These are phyloP conservation scores for Drosophila aff. DNA, from an alignment of 1,140 invertebrate genomes.

Conservation along the genomic window DNA sequence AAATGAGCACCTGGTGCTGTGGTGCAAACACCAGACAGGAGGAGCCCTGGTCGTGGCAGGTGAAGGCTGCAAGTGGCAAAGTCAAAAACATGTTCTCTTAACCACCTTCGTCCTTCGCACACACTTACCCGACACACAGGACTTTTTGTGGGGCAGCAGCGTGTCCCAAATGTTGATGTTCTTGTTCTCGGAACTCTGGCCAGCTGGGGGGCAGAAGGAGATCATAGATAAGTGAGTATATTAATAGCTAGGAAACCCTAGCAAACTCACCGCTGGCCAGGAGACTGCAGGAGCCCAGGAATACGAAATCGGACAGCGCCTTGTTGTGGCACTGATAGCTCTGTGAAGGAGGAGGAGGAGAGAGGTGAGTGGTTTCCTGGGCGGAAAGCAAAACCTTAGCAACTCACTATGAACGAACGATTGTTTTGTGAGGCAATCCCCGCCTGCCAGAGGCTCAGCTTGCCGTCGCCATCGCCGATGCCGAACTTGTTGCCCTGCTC, in stretches of 20 bases:
- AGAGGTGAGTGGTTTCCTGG: no score
- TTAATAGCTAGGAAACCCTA: no score
- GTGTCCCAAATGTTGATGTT: conserved; percentile 99
- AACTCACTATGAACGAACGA: conserved; percentile 97
- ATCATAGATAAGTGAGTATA: neutral
- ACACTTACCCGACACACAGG: conserved; percentile 91
- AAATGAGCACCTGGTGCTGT: conserved; percentile 95
- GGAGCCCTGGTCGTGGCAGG: conserved; percentile 96
- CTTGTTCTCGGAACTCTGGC: conserved; percentile 97
- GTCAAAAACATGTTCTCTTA: neutral
- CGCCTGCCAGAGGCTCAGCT: conserved; percentile 97
- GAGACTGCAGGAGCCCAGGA: conserved; percentile 98
- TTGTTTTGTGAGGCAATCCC: conserved; percentile 92
- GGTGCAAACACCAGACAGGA: conserved; percentile 96
- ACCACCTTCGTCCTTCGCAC: no score
- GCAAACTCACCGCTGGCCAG: conserved; percentile 92
- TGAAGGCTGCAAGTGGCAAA: conserved; percentile 88
- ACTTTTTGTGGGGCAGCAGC: conserved; percentile 96
- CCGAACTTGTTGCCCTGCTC: conserved; percentile 99
- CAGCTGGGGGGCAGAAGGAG: conserved; percentile 87
- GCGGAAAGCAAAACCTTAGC: no score
- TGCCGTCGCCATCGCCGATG: conserved; percentile 96
- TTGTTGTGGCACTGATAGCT: conserved; percentile 98
- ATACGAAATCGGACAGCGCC: conserved; percentile 98
- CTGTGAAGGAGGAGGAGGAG: conserved; percentile 86